These are phyloP conservation scores for Lytechinus variegatus DNA, from an alignment of 35 echinoderm and acorn worm genomes.

Conservation along the genomic window DNA sequence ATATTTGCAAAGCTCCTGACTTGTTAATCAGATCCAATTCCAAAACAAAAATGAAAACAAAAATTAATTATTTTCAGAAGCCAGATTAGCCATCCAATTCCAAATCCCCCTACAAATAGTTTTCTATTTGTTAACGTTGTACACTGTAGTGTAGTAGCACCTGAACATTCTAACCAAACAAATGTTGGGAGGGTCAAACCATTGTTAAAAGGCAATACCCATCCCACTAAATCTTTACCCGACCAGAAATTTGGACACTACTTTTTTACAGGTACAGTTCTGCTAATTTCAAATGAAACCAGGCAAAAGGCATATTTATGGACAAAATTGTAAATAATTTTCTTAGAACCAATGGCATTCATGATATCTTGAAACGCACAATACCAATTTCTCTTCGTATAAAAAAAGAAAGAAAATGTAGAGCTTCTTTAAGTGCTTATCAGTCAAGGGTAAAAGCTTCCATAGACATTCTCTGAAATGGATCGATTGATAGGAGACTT, in stretches of 20 bases:
- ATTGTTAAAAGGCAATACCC: not conserved
- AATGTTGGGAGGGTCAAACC: not conserved
- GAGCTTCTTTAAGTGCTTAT: not conserved
- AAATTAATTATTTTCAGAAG: not conserved
- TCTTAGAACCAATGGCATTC: not conserved
- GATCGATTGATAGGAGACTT: not conserved
- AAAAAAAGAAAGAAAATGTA: not conserved
- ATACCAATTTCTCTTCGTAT: not conserved
- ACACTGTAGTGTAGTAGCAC: not conserved
- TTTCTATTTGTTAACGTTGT: not conserved
- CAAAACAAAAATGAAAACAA: too few species aligned
- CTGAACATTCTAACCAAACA: not conserved
- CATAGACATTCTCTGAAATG: not conserved
- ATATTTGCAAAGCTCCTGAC: not conserved
- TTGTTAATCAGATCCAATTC: not conserved
- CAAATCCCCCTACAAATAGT: too few species aligned
- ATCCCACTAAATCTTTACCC: not conserved
- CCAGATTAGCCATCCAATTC: not conserved
- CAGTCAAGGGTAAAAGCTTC: not conserved
- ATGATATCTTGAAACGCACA: not conserved
- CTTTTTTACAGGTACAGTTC: not conserved
- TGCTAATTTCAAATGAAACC: not conserved
- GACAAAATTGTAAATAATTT: not conserved
- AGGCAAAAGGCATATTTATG: not conserved
- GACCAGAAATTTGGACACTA: too few species aligned